Evolutionary conservation across 2,888 invertebrate species (phyloP), one percentile per base, ranked within the genome.

Genomic region (Pterostichus madidus): DNA sequence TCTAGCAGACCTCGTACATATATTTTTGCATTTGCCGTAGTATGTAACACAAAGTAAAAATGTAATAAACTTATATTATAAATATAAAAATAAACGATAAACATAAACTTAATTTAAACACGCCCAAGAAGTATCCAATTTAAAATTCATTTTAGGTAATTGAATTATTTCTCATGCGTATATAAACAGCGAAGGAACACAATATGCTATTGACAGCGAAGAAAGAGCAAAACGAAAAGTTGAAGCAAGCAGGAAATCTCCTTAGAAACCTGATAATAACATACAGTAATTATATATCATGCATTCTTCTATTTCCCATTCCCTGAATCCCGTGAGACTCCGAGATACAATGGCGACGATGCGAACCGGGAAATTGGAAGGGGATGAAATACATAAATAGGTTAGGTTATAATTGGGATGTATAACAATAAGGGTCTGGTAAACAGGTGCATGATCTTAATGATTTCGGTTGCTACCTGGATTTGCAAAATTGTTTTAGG

Each of bases 101-200:
- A 17, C 24, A 24, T 56, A 13, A 56, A 56, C 56, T 24, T 56
- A 56, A 56, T 56, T 56, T 56, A 17, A 56, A 56, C 56, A 17
- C 56, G 2, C 8, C 56, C 24, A 15, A 5, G 24, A 17, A 56
- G 56, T 56, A n/a, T 56, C 13, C 56, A 56, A 56, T 56, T 56
- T 56, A 56, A 56, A 56, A 56, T 56, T 56, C 56, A 56, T 56
- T 56, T 56, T 17, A 56, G 17, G 24, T 56, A 56, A 56, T 56
- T 56, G 56, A 56, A 56, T 56, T 56, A 24, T 24, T 56, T n/a
- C 13, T 17, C 24, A 56, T 7, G 56, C 56, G 17, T 56, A 17
- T 5, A 10, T 56, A 56, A 56, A 56, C 24, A 56, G 8, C 17
- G 17, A 13, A 2, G 24, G 17, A 56, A 56, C 15, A 56, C 15